These are phyloP conservation scores for Tillus elongatus DNA, from an alignment of 2,888 invertebrate genomes.

Conservation along the genomic window DNA sequence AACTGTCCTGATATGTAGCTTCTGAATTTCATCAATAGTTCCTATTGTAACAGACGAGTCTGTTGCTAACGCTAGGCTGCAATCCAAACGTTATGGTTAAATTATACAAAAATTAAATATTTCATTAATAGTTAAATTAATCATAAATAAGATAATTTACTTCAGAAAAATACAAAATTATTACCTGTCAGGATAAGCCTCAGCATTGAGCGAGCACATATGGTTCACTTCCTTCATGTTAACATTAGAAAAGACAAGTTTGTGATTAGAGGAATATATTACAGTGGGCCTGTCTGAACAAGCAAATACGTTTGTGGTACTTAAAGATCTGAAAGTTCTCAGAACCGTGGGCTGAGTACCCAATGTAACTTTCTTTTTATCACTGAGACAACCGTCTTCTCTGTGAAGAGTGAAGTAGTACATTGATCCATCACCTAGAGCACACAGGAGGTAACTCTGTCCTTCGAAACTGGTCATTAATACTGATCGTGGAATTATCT, in stretches of 20 bases:
- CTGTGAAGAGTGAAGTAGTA: slow-evolving; percentile 87
- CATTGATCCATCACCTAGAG: slow-evolving; percentile 95
- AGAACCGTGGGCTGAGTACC: slow-evolving; percentile 96
- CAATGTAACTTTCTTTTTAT: slow-evolving; percentile 90
- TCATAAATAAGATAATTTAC: slow-evolving; percentile 4
- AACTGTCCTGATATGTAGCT: slow-evolving; percentile 92
- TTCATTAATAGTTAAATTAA: background rate
- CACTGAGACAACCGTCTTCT: slow-evolving; percentile 62
- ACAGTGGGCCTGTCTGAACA: slow-evolving; percentile 98
- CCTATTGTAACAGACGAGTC: slow-evolving; percentile 88
- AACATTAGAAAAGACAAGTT: slow-evolving; percentile 96
- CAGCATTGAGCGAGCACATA: slow-evolving; percentile 95
- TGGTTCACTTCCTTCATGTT: slow-evolving; percentile 91
- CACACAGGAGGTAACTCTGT: slow-evolving; percentile 79
- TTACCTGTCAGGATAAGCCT: slow-evolving; percentile 87
- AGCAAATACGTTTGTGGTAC: slow-evolving; percentile 95
- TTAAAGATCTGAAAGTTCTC: slow-evolving; percentile 77
- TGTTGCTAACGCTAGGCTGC: slow-evolving; percentile 76
- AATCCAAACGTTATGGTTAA: slow-evolving; percentile 17
- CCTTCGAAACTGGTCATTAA: slow-evolving; percentile 91
- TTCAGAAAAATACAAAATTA: slow-evolving; percentile 15
- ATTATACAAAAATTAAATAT: slow-evolving; percentile 5
- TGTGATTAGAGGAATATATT: slow-evolving; percentile 98
- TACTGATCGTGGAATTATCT: slow-evolving; percentile 94
- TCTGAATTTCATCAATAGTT: slow-evolving; percentile 97